Conservation (phyloP, 2,113 vertebrate species). For the Speoplatyrhinus poulsoni region DNA sequence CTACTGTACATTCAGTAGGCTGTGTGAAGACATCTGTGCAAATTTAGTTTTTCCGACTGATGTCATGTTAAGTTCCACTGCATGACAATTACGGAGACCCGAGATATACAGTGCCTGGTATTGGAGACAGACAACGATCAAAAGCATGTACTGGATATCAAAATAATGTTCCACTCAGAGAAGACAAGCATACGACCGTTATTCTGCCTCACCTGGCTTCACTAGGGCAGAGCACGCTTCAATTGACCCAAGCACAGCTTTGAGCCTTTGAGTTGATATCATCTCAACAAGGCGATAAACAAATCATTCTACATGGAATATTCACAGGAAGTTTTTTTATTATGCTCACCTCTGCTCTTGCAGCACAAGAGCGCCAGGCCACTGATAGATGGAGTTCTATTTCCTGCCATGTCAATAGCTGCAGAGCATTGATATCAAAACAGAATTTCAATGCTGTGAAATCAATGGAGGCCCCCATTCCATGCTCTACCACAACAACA, state of each 20-base stretch:
- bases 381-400: constrained; percentile 31
- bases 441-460: constrained; percentile 30
- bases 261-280: constrained; percentile 34
- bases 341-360: constrained; percentile 38
- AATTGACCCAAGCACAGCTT: constrained; percentile 42
- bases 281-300: constrained; percentile 46
- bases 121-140: constrained; percentile 61
- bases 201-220: constrained; percentile 51
- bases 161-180: constrained; percentile 46
- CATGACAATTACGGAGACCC: constrained; percentile 37
- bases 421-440: constrained; percentile 41
- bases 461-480: constrained; percentile 53
- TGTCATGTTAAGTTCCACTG: no score
- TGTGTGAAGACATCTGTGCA: constrained; percentile 37
- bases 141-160: constrained; percentile 33
- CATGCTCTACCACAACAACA: constrained; percentile 37
- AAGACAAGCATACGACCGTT: constrained; percentile 59
- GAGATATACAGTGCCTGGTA: constrained; percentile 49
- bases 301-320: constrained; percentile 53
- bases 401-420: constrained; percentile 43
- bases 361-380: neutral
- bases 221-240: constrained; percentile 48
- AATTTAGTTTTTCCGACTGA: neutral
- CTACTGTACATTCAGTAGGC: constrained; percentile 21
- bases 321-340: constrained; percentile 38